Conservation (phyloP, 2,113 vertebrate species). For the Phoxinus phoxinus region DNA sequence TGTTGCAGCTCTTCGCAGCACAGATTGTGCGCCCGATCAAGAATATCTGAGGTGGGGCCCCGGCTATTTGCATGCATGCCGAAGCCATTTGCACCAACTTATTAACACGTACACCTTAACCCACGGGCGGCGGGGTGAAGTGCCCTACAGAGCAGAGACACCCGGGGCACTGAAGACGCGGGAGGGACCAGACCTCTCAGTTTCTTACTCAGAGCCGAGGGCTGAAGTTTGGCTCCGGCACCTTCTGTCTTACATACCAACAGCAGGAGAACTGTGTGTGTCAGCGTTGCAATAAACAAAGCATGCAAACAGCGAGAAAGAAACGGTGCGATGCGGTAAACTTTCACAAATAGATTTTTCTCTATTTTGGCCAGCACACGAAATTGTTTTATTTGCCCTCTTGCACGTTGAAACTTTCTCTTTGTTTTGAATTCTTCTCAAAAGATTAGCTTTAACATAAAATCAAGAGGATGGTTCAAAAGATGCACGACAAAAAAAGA, state of each 20-base stretch:
- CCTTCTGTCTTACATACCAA: conserved; percentile 46
- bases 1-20: conserved; percentile 81
- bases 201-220: conserved; percentile 39
- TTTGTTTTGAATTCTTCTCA: neutral
- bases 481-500: neutral
- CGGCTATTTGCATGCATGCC: conserved; percentile 68
- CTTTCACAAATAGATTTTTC: conserved; percentile 35
- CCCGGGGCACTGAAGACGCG: conserved; percentile 48
- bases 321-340: conserved; percentile 7
- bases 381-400: neutral
- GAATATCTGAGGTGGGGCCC: conserved; percentile 77
- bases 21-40: conserved; percentile 80
- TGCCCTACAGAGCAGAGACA: conserved; percentile 56
- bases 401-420: neutral
- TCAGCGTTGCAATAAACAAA: conserved; percentile 32
- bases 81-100: conserved; percentile 78
- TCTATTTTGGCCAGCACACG: neutral
- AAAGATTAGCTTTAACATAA: neutral
- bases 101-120: conserved; percentile 82
- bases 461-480: neutral
- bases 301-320: conserved; percentile 13
- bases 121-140: conserved; percentile 67
- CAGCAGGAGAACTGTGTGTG: conserved; percentile 25
- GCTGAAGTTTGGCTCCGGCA: conserved; percentile 50
- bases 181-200: conserved; percentile 52